phyloP scores from a whole-genome alignment of 2,888 invertebrate species.

The Cremastinae sp. region DNA sequence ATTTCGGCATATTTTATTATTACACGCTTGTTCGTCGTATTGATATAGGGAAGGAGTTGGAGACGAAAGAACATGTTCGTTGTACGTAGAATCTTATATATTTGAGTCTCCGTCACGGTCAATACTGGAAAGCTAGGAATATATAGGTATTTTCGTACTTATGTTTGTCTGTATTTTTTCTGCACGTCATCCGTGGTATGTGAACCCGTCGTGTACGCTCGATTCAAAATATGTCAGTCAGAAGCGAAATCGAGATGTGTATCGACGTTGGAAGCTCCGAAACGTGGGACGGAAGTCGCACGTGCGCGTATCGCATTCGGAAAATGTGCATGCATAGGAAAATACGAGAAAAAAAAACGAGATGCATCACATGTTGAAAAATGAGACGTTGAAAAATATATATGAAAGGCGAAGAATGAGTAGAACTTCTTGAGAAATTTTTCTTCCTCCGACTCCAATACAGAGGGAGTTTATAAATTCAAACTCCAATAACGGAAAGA shows the following conservation, averaged over 20 bases:
- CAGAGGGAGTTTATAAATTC: neutral
- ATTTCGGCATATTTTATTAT: neutral
- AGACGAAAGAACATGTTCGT: conserved; percentile 4
- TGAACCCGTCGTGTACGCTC: conserved; percentile 23
- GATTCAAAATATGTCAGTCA: conserved; percentile 53
- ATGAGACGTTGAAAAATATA: neutral
- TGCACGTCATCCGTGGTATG: neutral
- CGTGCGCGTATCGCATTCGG: conserved; percentile 4
- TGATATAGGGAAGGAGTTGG: neutral
- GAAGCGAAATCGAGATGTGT: conserved; percentile 52
- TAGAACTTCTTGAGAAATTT: conserved; percentile 24
- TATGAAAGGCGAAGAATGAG: conserved; percentile 7
- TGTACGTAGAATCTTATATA: conserved; percentile 7
- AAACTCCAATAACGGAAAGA: conserved; percentile 14
- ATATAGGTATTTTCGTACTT: too few species aligned
- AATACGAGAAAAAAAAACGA: conserved; percentile 1
- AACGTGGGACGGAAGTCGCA: conserved; percentile 32
- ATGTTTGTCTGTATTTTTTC: neutral
- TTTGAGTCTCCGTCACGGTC: conserved; percentile 29
- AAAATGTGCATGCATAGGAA: conserved; percentile 1
- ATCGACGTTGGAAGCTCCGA: conserved; percentile 21
- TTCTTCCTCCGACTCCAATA: conserved; percentile 4
- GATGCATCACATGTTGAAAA: too few species aligned
- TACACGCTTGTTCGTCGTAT: neutral
- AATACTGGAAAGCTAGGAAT: too few species aligned